Base-by-base conservation (phyloP, 2,888 invertebrate species). In the Buathra laborator region DNA sequence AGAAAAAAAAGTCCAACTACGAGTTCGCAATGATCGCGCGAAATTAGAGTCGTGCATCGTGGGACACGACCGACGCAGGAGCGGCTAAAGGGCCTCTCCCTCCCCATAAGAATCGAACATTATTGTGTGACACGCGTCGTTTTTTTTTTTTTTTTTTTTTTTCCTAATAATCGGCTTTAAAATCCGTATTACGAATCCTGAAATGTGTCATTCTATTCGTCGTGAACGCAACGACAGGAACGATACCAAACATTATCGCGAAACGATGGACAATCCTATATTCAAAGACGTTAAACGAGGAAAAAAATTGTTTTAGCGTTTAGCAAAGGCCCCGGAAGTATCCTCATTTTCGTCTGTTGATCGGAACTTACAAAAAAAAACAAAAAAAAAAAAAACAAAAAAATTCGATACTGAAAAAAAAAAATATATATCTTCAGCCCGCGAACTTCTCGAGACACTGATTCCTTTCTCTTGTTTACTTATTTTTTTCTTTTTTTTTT, bases 1-100 rank as follows among this genome's bases (percentile, higher is more conserved):
- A 29, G 37, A 44, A 74, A 75, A 59, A 44, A 74, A 75, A 46
- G 19, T 53, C 12, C 29, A 67, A 70, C 51, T 44, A 59, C 29
- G 81, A 81, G 53, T 59, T 66, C 10, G 80, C 72, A 74, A 74
- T 80, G 64, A 82, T 76, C 48, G 59, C 81, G 51, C 70, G 76
- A 85, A 4, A 62, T 62, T 62, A 29, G 32, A 62, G 32, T 29
- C 32, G 48, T 59, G 78, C 70, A 68, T 56, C 32, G 29, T 24
- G n/a, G 12, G 59, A 24, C 4, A 14, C 29, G 32, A 62, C 5
- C 81, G 75, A 16, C n/a, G 62, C 24, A 72, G 24, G 3, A 32
- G 37, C 29, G 51, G 59, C 19, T 37, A 37, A 37, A 7, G 19
- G 1, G 3, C 12, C 56, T 24, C 19, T 10, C 29, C 37, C 66